phyloP scores from a whole-genome alignment of 2,797 vertebrate genomes.

The Chaenodraco wilsoni region DNA sequence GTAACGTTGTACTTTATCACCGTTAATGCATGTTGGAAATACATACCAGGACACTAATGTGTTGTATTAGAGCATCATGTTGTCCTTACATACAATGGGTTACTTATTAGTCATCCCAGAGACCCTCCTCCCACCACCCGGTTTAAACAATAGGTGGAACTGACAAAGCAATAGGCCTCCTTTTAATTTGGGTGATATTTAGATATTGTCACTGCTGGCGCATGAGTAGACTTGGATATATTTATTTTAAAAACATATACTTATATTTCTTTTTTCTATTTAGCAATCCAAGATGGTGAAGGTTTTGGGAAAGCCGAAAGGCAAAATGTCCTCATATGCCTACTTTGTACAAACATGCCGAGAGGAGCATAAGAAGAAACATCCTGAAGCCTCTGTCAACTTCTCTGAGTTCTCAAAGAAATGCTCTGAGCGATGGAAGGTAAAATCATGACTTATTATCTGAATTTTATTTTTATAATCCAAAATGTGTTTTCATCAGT shows the following conservation, averaged over 20 bases:
- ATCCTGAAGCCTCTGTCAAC: conserved; percentile 94
- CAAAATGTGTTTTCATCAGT: background rate
- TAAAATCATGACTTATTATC: conserved; percentile 58
- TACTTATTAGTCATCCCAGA: conserved; percentile 60
- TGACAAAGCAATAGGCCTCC: conserved; percentile 61
- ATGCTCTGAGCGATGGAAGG: conserved; percentile 98
- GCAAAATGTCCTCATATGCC: conserved; percentile 99
- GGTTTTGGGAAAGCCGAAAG: conserved; percentile 96
- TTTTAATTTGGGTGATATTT: conserved; percentile 28
- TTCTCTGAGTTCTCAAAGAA: conserved; percentile 99
- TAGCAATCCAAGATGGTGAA: conserved; percentile 89
- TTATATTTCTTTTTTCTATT: background rate
- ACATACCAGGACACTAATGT: background rate
- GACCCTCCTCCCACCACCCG: conserved; percentile 47
- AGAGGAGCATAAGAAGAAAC: conserved; percentile 99
- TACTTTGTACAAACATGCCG: conserved; percentile 99
- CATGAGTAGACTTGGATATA: background rate
- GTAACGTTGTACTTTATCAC: fast-evolving
- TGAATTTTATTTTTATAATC: background rate
- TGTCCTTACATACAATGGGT: conserved; percentile 63
- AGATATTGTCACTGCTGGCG: conserved; percentile 6
- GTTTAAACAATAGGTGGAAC: conserved; percentile 75
- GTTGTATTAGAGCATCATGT: conserved; percentile 28
- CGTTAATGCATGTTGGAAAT: background rate
- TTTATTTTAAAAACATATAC: conserved; percentile 4